Evolutionary conservation across 2,797 vertebrate genomes (phyloP).

Genomic region (Hoplostethus atlanticus): DNA sequence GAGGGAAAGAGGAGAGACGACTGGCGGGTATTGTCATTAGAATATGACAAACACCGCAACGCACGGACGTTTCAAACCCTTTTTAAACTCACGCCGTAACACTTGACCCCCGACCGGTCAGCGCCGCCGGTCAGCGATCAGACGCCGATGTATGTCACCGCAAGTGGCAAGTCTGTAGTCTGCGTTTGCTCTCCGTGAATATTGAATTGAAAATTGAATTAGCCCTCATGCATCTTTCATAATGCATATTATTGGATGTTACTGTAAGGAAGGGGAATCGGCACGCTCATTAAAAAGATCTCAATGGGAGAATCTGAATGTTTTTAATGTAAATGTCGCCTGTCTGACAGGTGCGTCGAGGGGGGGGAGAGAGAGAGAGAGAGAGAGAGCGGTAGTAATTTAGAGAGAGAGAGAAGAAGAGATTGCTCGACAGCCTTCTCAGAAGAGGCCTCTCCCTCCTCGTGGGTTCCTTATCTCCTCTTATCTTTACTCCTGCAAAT

Average conservation of each 20-base stretch:
- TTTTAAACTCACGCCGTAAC: constrained; percentile 45
- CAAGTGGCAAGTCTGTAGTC: neutral
- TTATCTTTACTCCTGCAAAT: constrained; percentile 7
- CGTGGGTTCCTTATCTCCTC: constrained; percentile 13
- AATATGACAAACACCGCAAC: constrained; percentile 72
- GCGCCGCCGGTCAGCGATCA: constrained; percentile 18
- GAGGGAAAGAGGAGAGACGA: constrained; percentile 43
- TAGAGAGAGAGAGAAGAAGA: constrained; percentile 65
- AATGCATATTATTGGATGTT: constrained; percentile 69
- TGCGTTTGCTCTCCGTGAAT: constrained; percentile 49
- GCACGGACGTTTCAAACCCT: constrained; percentile 51
- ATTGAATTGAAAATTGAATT: constrained; percentile 69
- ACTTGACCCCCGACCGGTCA: constrained; percentile 35
- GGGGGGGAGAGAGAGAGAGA: constrained; percentile 29
- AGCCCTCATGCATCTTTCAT: constrained; percentile 76
- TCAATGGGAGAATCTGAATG: constrained; percentile 67
- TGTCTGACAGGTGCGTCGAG: constrained; percentile 73
- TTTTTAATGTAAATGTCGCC: constrained; percentile 77
- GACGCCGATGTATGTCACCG: constrained; percentile 2
- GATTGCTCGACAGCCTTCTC: constrained; percentile 38
- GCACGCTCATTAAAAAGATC: constrained; percentile 76
- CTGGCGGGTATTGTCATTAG: constrained; percentile 76
- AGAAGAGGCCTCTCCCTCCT: constrained; percentile 39
- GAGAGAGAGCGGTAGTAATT: constrained; percentile 66
- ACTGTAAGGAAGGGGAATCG: constrained; percentile 63